phyloP scores from a whole-genome alignment of 2,113 vertebrate genomes.

The Silurus glanis region DNA sequence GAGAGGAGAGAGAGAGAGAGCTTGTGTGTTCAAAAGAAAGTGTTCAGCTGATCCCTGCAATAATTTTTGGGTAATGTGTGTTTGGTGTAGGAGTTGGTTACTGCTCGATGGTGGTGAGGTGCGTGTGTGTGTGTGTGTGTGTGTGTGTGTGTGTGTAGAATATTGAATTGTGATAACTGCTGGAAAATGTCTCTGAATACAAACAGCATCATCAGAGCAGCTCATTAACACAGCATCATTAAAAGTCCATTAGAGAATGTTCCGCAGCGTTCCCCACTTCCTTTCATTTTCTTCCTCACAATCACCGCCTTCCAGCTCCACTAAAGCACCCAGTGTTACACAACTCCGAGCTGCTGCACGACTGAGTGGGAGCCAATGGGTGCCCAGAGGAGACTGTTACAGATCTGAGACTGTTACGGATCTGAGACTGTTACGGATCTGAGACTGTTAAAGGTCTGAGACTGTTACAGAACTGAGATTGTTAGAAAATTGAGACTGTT shows the following conservation, averaged over 20 bases:
- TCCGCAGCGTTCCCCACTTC: background rate
- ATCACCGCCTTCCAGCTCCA: background rate
- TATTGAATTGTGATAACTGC: conserved; percentile 34
- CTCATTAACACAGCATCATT: conserved; percentile 18
- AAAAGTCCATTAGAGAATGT: conserved; percentile 19
- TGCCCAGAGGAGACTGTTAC: background rate
- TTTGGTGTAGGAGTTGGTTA: background rate
- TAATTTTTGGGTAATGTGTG: background rate
- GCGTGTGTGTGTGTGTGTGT: conserved; percentile 4
- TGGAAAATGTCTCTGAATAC: conserved; percentile 26
- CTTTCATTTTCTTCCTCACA: background rate
- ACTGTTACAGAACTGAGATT: background rate
- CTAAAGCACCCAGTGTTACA: background rate
- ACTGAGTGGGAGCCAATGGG: too few species aligned
- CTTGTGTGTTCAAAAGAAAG: background rate
- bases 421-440: background rate
- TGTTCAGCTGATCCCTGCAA: background rate
- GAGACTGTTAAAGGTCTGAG: background rate
- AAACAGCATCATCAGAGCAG: conserved; percentile 29
- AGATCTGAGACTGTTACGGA: background rate
- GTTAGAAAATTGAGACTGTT: background rate
- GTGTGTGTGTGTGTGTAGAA: background rate
- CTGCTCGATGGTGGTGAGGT: background rate
- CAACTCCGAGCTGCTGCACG: background rate
- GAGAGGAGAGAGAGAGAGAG: background rate